phyloP scores from a whole-genome alignment of 2,113 vertebrate species.

The Plecturocebus donacophilus region DNA sequence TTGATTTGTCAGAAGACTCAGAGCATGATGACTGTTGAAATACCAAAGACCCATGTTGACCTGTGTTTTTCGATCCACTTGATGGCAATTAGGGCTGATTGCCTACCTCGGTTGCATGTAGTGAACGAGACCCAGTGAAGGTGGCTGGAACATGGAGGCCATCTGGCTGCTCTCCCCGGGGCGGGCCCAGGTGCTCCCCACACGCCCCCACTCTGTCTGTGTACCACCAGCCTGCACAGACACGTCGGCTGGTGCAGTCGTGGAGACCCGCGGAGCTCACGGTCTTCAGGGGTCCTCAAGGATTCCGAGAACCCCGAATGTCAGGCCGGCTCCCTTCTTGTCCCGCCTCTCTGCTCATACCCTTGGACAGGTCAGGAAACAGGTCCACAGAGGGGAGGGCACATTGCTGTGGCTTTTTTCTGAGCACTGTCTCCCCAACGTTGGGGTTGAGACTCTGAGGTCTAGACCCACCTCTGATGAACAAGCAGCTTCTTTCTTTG shows the following conservation, averaged over 20 bases:
- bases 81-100: accelerated
- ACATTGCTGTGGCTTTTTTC: not conserved
- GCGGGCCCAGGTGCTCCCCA: not conserved
- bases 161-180: accelerated
- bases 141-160: not conserved
- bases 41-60: accelerated
- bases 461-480: not conserved
- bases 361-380: not conserved
- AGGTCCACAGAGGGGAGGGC: accelerated
- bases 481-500: not conserved
- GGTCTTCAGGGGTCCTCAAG: not conserved
- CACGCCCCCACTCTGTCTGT: accelerated
- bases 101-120: accelerated
- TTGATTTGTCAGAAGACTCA: not conserved
- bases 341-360: accelerated
- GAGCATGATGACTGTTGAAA: accelerated
- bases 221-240: not conserved
- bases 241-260: accelerated
- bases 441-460: not conserved
- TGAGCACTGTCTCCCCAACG: not conserved
- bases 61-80: accelerated
- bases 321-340: not conserved
- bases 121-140: no score
- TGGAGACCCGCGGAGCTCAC: not conserved
- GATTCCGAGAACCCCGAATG: not conserved